Evolutionary conservation across 2,888 invertebrate genomes (phyloP), one percentile per base, ranked within the genome.

Genomic region (Plagodis dolabraria): DNA sequence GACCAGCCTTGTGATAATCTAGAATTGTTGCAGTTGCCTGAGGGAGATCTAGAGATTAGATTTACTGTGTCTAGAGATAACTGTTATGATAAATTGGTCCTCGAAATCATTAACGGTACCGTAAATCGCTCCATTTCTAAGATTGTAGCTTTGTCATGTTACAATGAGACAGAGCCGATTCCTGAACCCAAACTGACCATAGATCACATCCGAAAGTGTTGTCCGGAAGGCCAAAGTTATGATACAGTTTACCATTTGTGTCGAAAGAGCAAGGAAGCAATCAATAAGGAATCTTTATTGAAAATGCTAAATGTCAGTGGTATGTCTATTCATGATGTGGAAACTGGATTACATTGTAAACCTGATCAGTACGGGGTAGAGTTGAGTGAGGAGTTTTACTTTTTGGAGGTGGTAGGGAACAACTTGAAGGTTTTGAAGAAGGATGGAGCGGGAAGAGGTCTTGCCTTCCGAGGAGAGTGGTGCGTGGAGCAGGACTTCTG

Each of bases 141-240:
- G 80, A 76, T 80, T 55, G 75, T 91, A 67, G 79, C 76, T 12
- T 71, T 92, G 75, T 72, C 75, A 55, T 89, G 91, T 69, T 65
- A 60, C 57, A 84, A 80, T 57, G 72, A 76, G 54, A 77, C 75
- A 50, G 69, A 75, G 44, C 65, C 72, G 9, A 54, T 52, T 43
- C 52, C 72, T 11, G 63, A 71, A 62, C 66, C 71, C 36, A 71
- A 67, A 45, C 54, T 85, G 38, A 69, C 71, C 42, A 72, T 90
- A 53, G 70, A 80, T 57, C 79, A 82, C 53, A 71, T 92, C 36
- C 75, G 82, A 22, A 93, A 93, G 74, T 93, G 93, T 74, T 93
- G 93, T 71, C 82, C 81, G 8, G 75, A 65, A 50, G 86, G 86
- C 33, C 78, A 89, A 65, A 79, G 72, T 47, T 93, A 89, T 63